Conservation (phyloP, 2,797 vertebrate species). For the Squalus acanthias region DNA sequence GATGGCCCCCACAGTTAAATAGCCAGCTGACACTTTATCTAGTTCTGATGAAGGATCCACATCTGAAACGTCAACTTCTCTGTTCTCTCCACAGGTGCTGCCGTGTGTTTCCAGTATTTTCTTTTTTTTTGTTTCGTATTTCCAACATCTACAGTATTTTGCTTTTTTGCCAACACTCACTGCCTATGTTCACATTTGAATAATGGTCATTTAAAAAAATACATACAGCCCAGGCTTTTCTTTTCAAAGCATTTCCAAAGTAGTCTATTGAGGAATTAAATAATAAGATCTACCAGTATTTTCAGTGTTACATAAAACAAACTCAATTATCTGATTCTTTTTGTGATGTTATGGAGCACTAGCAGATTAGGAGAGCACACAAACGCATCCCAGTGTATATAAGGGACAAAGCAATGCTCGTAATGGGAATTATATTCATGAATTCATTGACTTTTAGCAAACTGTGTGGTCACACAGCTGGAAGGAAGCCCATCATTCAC, state of each 20-base stretch:
- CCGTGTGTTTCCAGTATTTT: too few relatives aligned
- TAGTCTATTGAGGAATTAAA: neutral
- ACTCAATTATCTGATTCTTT: neutral
- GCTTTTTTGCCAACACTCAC: too few relatives aligned
- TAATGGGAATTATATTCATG: neutral
- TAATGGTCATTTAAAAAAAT: neutral
- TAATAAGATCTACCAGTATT: neutral
- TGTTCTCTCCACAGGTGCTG: too few relatives aligned
- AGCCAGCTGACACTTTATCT: too few relatives aligned
- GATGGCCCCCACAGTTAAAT: too few relatives aligned
- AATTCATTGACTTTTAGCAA: neutral
- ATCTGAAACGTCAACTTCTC: too few relatives aligned
- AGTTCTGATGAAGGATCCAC: too few relatives aligned
- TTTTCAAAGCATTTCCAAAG: neutral
- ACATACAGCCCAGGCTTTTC: neutral
- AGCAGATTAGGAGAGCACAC: neutral
- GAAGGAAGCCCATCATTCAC: constrained; percentile 66
- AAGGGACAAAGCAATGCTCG: neutral
- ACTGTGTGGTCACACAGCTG: constrained; percentile 50
- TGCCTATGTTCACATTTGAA: neutral
- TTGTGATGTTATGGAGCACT: neutral
- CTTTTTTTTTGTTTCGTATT: too few relatives aligned
- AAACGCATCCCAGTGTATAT: neutral
- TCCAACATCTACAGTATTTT: too few relatives aligned
- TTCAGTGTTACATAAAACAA: neutral